phyloP scores from a whole-genome alignment of 1,140 invertebrate species.

The Tetragnatha versicolor region DNA sequence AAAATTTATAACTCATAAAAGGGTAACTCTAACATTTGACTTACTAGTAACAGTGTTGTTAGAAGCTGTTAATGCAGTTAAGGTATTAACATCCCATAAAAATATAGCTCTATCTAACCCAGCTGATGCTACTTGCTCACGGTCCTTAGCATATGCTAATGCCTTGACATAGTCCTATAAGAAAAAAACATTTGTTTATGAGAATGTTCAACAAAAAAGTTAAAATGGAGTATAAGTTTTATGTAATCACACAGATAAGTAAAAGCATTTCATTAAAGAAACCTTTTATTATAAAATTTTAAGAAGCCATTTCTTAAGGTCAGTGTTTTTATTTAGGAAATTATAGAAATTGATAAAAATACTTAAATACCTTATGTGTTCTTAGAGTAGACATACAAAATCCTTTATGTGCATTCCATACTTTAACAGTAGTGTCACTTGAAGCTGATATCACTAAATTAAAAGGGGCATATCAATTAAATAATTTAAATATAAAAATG shows the following conservation, averaged over 20 bases:
- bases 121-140: slow-evolving; percentile 96
- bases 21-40: no score
- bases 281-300: neutral
- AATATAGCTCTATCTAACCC: slow-evolving; percentile 97
- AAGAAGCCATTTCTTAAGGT: neutral
- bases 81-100: slow-evolving; percentile 98
- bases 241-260: neutral
- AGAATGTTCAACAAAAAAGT: neutral
- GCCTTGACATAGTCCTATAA: slow-evolving; percentile 93
- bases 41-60: slow-evolving; percentile 99
- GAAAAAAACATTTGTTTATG: slow-evolving; percentile 27
- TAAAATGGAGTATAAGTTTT: neutral
- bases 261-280: neutral
- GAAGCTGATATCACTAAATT: slow-evolving; percentile 94
- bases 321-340: neutral
- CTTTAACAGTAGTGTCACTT: slow-evolving; percentile 98
- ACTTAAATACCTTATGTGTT: slow-evolving; percentile 80
- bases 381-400: slow-evolving; percentile 97
- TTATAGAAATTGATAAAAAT: neutral
- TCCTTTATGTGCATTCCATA: slow-evolving; percentile 99
- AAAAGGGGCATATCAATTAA: slow-evolving; percentile 27
- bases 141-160: slow-evolving; percentile 97
- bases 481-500: neutral
- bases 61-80: slow-evolving; percentile 95
- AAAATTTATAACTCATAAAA: no score